These are phyloP conservation scores for Zosterops lateralis DNA, from an alignment of 2,113 vertebrate species.

Conservation along the genomic window DNA sequence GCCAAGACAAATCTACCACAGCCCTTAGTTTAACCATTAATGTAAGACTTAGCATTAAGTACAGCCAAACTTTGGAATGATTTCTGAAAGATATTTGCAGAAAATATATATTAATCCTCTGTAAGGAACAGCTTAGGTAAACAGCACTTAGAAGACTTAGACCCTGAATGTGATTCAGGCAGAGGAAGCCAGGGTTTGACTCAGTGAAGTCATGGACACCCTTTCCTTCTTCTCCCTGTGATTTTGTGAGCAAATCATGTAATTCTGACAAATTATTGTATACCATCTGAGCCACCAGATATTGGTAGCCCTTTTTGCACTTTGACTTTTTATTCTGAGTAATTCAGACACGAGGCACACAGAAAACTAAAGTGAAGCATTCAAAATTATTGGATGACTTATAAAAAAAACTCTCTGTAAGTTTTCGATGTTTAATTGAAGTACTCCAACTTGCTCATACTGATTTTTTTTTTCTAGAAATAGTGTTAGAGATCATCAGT, in stretches of 20 bases:
- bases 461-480: neutral
- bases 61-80: neutral
- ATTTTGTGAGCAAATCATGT: neutral
- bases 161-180: rapidly evolving
- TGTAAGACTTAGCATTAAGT: neutral
- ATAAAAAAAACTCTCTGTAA: neutral
- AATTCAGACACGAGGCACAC: neutral
- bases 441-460: neutral
- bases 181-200: neutral
- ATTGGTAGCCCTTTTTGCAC: neutral
- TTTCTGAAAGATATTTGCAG: neutral
- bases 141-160: neutral
- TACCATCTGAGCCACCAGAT: neutral
- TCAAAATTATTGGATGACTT: neutral
- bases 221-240: neutral
- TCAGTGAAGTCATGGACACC: neutral
- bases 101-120: neutral
- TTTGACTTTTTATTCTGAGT: neutral
- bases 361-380: neutral
- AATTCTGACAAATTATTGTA: neutral
- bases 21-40: neutral
- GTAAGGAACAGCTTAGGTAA: neutral
- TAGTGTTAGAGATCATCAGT: rapidly evolving
- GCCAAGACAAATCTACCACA: neutral
- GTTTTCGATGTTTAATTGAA: neutral